Evolutionary conservation across 2,113 vertebrate species (phyloP), one percentile per base, ranked within the genome.

Genomic region (Thunnus maccoyii): DNA sequence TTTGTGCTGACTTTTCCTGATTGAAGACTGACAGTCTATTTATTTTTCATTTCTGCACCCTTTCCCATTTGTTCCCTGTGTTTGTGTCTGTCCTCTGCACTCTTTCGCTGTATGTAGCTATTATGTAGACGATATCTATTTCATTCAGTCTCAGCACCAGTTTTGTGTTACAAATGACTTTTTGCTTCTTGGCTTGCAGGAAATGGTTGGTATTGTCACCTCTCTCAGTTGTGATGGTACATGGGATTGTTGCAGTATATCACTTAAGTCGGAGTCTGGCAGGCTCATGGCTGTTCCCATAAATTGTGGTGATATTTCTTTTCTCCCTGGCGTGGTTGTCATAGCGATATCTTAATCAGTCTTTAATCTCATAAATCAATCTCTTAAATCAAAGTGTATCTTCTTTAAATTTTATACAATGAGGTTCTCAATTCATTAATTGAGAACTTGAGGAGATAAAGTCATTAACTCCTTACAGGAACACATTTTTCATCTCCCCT

Each of bases 201-300:
- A 68, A 51, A 41, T 72, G 48, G 61, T 70, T 72, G 71, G 20
- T 52, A 5, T 41, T 41, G 36, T 63, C 60, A 36, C 60, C 74
- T 67, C 17, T 54, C 60, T 55, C 41, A 5, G 47, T 73, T 65
- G 36, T 44, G 44, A 63, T 62, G 72, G 44, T 78, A 67, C 75
- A 78, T 62, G 16, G 69, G 74, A 83, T 84, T 75, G 47, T 77
- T 76, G 58, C 72, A 63, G 54, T 85, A 44, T 78, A 88, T 89
- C 80, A 83, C 63, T 80, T 73, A 48, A 46, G 20, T 65, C 77
- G 50, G 48, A 84, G 54, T 80, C 69, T 86, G 73, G 71, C 86
- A 83, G 51, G 57, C 64, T 85, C 52, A 41, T 67, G 67, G 57
- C 51, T 73, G 22, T 36, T 67, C 56, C 61, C 65, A 85, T 90